Evolutionary conservation across 2,797 vertebrate genomes (phyloP).

Genomic region (Enteromius thamalakanensis): DNA sequence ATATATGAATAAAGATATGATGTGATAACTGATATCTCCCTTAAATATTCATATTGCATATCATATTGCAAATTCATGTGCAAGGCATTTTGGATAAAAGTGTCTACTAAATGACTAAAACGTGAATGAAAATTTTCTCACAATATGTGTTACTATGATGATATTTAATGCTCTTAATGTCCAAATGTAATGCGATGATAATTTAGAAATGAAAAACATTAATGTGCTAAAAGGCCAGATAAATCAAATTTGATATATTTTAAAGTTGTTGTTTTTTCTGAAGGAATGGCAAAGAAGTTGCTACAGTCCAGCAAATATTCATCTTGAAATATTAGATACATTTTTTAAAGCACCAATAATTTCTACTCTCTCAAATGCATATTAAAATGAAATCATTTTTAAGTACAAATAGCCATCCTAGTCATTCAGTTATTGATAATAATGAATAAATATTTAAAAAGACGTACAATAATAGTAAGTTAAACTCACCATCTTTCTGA

Average conservation of each 20-base stretch:
- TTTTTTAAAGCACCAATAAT: not conserved
- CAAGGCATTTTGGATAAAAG: too few species aligned
- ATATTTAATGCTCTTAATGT: not conserved
- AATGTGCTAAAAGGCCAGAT: not conserved
- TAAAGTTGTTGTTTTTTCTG: not conserved
- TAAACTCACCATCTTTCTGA: slow-evolving; percentile 61
- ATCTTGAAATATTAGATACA: not conserved
- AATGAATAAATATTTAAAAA: not conserved
- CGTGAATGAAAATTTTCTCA: too few species aligned
- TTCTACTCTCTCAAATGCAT: not conserved
- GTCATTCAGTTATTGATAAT: not conserved
- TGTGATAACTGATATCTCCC: too few species aligned
- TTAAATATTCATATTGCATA: too few species aligned
- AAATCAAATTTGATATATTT: not conserved
- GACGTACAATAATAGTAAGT: not conserved
- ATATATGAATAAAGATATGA: too few species aligned
- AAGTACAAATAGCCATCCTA: not conserved
- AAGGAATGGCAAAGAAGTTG: not conserved
- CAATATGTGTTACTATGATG: not conserved
- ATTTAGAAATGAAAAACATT: not conserved
- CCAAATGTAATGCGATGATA: not conserved
- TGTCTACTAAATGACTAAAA: too few species aligned
- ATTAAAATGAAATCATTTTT: not conserved
- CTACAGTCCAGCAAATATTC: not conserved
- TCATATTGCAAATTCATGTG: too few species aligned